phyloP scores from a whole-genome alignment of 92 coral and sea anemone genomes.

The Umimayanthus chanpuru region DNA sequence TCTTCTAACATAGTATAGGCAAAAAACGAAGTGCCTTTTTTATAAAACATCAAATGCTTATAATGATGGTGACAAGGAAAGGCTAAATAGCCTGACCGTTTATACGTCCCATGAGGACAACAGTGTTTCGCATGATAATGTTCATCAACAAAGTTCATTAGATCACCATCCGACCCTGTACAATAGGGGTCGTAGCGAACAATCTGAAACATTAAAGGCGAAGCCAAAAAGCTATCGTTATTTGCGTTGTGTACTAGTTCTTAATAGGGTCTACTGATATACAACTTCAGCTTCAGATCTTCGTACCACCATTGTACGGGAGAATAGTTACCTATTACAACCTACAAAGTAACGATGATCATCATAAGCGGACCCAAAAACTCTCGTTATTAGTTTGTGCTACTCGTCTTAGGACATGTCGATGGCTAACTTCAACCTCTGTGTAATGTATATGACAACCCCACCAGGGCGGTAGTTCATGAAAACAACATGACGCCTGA shows the following conservation, averaged over 20 bases:
- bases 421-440: slow-evolving; percentile 11
- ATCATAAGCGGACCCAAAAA: not conserved
- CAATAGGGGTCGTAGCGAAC: slow-evolving; percentile 16
- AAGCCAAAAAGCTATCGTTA: slow-evolving; percentile 11
- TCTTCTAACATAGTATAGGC: slow-evolving; percentile 13
- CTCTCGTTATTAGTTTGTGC: too few relatives aligned
- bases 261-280: slow-evolving; percentile 5
- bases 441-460: slow-evolving; percentile 10
- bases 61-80: slow-evolving; percentile 5
- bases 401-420: slow-evolving; percentile 9
- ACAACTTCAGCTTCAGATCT: slow-evolving; percentile 1
- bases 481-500: slow-evolving; percentile 9
- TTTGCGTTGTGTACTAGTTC: slow-evolving; percentile 2
- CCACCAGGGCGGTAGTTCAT: not conserved
- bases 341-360: slow-evolving; percentile 14
- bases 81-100: slow-evolving; percentile 15
- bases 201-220: not conserved
- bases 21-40: slow-evolving; percentile 3
- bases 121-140: not conserved
- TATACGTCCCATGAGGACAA: slow-evolving; percentile 12
- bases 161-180: slow-evolving; percentile 16
- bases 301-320: slow-evolving; percentile 8
- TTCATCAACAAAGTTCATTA: slow-evolving; percentile 6
- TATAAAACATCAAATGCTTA: not conserved
- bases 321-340: not conserved